Percentiles rank a stretch among this genome's conserved stretches.
These are phyloP conservation scores for Aphelinus atriplicis DNA, from an alignment of 1,140 invertebrate species.

Conservation along the genomic window DNA sequence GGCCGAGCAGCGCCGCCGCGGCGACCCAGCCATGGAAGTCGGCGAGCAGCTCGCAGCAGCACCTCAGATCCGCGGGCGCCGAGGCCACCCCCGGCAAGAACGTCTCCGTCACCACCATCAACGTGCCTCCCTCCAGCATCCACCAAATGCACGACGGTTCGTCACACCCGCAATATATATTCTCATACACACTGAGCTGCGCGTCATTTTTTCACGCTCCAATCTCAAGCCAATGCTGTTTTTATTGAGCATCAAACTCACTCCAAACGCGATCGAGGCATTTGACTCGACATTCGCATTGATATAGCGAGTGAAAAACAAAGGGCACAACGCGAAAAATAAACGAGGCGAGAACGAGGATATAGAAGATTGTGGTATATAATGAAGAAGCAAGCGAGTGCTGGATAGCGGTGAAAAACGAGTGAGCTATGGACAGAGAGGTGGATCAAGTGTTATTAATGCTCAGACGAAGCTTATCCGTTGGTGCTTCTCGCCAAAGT, in stretches of 20 bases:
- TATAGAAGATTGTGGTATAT: constrained; percentile 27
- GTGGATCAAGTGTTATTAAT: constrained; percentile 31
- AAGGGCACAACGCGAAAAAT: neutral
- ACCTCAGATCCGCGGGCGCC: constrained; percentile 39
- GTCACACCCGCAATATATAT: constrained; percentile 15
- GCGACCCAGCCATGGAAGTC: constrained; percentile 58
- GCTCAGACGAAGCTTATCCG: constrained; percentile 27
- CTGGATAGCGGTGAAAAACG: constrained; percentile 13
- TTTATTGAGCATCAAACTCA: no score
- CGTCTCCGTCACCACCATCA: constrained; percentile 64
- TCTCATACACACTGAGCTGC: no score
- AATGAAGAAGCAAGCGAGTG: constrained; percentile 33
- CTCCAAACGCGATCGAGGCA: no score
- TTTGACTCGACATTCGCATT: neutral
- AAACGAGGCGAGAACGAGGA: constrained; percentile 2
- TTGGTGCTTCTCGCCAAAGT: constrained; percentile 36
- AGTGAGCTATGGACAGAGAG: constrained; percentile 24
- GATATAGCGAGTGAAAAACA: neutral
- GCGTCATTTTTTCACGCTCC: no score
- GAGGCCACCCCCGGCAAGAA: constrained; percentile 58
- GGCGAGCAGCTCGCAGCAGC: constrained; percentile 39
- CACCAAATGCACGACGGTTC: constrained; percentile 64
- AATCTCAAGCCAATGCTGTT: no score
- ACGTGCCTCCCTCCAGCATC: constrained; percentile 53
- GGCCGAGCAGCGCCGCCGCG: constrained; percentile 43